Base-by-base conservation (phyloP, 2,888 invertebrate species). In the Syrphus vitripennis region DNA sequence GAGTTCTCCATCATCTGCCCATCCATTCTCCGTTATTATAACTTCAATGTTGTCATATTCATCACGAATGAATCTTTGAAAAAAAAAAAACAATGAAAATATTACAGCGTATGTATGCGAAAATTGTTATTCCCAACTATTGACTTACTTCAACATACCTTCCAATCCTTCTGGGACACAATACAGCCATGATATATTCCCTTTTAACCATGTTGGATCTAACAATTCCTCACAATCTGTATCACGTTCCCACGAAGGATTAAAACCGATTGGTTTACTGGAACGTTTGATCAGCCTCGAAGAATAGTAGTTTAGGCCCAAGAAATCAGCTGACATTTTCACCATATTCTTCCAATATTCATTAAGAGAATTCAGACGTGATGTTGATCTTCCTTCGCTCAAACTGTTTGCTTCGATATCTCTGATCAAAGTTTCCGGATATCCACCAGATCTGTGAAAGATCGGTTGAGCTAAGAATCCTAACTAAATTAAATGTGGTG, bases 1-100 rank as follows among this genome's bases (percentile, higher is more conserved):
- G n/a, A 92, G 50, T 5, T 89, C 87, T 3, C 91, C 91, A 14
- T 89, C 90, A 31, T 93, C 94, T 0, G 93, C 93, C 90, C 93
- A 94, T 1, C 95, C 95, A 88, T 95, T 95, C 89, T 95, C 95
- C 0, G 94, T 94, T 37, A 95, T 93, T 87, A 94, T 90, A 9
- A 95, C 93, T 61, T 92, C 92, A 0, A 94, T 93, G 87, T 94
- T 92, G 34, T 93, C 92, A 89, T 94, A 95, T 45, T 92, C 92
- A 0, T 93, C 90, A 87, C 93, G 94, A 21, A 95, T 93, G 93
- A 94, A 95, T 34, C 90, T 90, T 29, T 67, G 24, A 1, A 31
- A 34, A 16, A 5, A 7, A 4, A 3, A 37, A 59, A 14, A 21
- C 19, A 34, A n/a, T 16, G 4, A n/a, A 10, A 6, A 21, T 1